Evolutionary conservation across 2,113 vertebrate genomes (phyloP), one percentile per base, ranked within the genome.

Genomic region (Guaruba guarouba): DNA sequence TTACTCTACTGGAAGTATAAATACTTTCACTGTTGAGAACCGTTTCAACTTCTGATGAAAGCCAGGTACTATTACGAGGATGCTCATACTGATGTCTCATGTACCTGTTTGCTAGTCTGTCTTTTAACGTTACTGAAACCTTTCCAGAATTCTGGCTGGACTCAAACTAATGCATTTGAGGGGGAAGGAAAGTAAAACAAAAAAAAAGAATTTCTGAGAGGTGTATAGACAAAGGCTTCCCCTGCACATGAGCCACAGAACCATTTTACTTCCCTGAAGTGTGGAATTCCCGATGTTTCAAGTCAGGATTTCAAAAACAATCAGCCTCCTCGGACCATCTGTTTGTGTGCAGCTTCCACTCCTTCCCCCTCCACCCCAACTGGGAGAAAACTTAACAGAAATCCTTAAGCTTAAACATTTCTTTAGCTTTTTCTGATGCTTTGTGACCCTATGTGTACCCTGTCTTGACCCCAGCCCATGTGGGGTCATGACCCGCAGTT

Each of bases 11-110:
- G 64, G 64, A 93, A 88, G n/a, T 52, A 69, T 41, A 94, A 94
- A 74, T 73, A 80, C 41, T 92, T 92, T 74, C 49, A 59, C 76
- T 81, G 44, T 77, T 95, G 39, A 81, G 64, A 88, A 80, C 10
- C 4, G 46, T 88, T 90, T 92, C 75, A 93, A 92, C 92, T 78
- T 59, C 54, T 95, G 92, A 84, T 77, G 82, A 93, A 92, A 96
- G 88, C 82, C 92, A 95, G 92, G 82, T 94, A 67, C 68, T 81
- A 49, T 83, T 83, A 77, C 37, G 37, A 81, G 69, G 91, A 91
- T 94, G 92, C 80, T 94, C 64, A 78, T 17, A 43, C 35, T 94
- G 64, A 59, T 93, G 76, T 86, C 64, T 92, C 86, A 84, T 90
- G 51, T 90, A 83, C 86, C 83, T 94, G 41, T 93, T 97, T 83